Evolutionary conservation across 2,888 invertebrate genomes (phyloP), one percentile per base, ranked within the genome.

Genomic region (Brenthis ino): DNA sequence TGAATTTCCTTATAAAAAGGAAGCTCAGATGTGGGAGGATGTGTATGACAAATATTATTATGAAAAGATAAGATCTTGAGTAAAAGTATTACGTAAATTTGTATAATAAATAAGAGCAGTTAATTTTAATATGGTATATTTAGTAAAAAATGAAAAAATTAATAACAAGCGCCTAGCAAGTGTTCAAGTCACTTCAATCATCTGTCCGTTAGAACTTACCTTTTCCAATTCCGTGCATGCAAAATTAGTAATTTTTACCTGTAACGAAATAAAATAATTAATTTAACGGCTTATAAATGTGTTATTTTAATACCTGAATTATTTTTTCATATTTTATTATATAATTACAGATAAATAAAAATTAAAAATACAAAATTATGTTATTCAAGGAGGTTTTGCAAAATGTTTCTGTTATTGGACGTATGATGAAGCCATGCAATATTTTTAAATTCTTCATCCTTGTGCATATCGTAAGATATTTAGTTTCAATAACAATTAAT

Each of bases 41-140:
- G 78, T 91, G 53, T 92, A 89, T 74, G 85, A 90, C n/a, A 87
- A 85, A 72, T 86, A 84, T 72, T 89, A 89, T 71, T 87, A 86
- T 68, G 75, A 75, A 16, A 81, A 80, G 64, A 79, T 82, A 57
- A 70, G 76, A 14, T 55, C 16, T 20, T 48, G 43, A 65, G 43
- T 37, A n/a, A 50, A 28, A 37, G 14, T 14, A 47, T 20, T 3
- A 20, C n/a, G 3, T 43, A 28, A 24, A 24, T 51, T 53, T 14
- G n/a, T 55, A 37, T 54, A 0, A 47, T 20, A 2, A 58, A 20
- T 6, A 20, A 6, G 2, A 47, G 1, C 6, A 8, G 2, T 37
- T 37, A 37, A 28, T 4, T 28, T 37, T 37, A 8, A 43, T 11
- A 8, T 43, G 11, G 2, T 43, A 11, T 43, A 43, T 43, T 11